A percentile compares a stretch with the other conserved stretches of the same genome.
Conservation (phyloP, 2,113 vertebrate species). For the Setophaga kirtlandii region DNA sequence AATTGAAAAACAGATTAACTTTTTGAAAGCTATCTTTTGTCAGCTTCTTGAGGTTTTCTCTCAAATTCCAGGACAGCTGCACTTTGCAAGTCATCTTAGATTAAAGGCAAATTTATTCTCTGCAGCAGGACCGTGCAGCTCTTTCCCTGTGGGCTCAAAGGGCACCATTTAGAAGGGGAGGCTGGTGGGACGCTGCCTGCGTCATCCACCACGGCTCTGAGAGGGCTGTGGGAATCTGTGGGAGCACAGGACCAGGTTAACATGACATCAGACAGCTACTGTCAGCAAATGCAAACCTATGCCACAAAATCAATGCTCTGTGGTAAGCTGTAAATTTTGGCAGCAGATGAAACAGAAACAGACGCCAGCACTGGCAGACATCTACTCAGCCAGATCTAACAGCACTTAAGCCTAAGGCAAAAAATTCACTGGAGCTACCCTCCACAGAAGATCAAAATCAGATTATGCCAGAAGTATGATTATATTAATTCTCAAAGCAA, state of each 20-base stretch:
- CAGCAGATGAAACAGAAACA: constrained; percentile 33
- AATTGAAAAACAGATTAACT: neutral
- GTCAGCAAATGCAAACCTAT: constrained; percentile 27
- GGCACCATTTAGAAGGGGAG: neutral
- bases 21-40: neutral
- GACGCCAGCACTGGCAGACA: constrained; percentile 21
- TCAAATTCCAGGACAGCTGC: neutral
- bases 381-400: constrained; percentile 42
- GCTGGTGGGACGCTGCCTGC: neutral
- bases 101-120: neutral
- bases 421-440: constrained; percentile 23
- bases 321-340: constrained; percentile 8
- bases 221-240: constrained; percentile 40
- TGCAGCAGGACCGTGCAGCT: neutral
- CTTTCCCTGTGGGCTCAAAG: neutral
- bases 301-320: neutral
- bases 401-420: constrained; percentile 33
- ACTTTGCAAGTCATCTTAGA: neutral
- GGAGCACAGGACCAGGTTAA: neutral
- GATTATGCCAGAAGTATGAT: constrained; percentile 36
- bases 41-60: neutral
- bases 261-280: neutral
- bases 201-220: neutral
- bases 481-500: constrained; percentile 14
- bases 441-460: constrained; percentile 56